Evolutionary conservation across 2,797 vertebrate genomes (phyloP).

Genomic region (Protosalanx chinensis): DNA sequence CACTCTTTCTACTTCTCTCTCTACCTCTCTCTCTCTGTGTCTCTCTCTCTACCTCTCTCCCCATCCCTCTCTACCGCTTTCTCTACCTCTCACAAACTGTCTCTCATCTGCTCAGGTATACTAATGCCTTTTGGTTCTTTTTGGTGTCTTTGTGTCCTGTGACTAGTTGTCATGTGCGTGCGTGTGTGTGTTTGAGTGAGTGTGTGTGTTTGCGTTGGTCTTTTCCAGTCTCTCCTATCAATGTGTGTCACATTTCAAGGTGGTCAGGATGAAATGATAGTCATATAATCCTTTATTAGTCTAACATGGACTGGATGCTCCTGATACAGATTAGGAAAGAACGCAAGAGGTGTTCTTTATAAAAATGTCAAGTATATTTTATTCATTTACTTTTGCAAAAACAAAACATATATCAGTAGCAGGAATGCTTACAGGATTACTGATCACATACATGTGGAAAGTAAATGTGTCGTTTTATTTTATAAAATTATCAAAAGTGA

Average conservation of each 20-base stretch:
- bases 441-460: conserved; percentile 57
- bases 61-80: too few relatives aligned
- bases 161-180: neutral
- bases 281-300: too few relatives aligned
- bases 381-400: conserved; percentile 66
- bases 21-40: neutral
- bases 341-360: conserved; percentile 54
- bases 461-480: conserved; percentile 59
- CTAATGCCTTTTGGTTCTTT: neutral
- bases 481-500: conserved; percentile 53
- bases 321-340: conserved; percentile 6
- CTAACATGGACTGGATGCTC: neutral
- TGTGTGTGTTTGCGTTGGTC: neutral
- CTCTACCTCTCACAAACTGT: too few relatives aligned
- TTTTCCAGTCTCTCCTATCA: too few relatives aligned
- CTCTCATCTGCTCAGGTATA: too few relatives aligned
- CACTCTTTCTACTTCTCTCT: too few relatives aligned
- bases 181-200: neutral
- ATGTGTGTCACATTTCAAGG: neutral
- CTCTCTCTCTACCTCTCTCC: neutral
- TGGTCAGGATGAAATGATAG: neutral
- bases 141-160: neutral
- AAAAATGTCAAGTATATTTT: conserved; percentile 75
- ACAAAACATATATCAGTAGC: conserved; percentile 65
- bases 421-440: conserved; percentile 68